Evolutionary conservation across 1,140 invertebrate species (phyloP).

Genomic region (Penaeus japonicus): DNA sequence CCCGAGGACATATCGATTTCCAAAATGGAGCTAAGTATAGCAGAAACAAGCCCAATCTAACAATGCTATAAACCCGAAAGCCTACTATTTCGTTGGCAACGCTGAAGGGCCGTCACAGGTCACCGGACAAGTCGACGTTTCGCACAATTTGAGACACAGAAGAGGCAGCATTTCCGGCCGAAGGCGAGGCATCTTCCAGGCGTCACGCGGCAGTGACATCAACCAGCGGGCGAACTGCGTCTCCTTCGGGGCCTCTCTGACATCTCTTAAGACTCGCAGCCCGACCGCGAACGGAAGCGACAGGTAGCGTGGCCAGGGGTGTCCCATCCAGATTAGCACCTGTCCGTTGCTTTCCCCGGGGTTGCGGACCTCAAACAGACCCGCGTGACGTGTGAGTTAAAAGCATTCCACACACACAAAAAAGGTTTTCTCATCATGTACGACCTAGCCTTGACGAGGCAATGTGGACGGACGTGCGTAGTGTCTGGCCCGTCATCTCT

Average conservation of each 20-base stretch:
- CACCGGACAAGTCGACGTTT: slow-evolving; percentile 37
- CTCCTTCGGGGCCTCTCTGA: not conserved
- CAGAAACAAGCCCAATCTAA: too few relatives aligned
- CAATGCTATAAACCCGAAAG: too few relatives aligned
- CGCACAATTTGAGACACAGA: slow-evolving; percentile 42
- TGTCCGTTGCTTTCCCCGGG: not conserved
- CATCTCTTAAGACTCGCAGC: too few relatives aligned
- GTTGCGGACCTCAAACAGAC: too few relatives aligned
- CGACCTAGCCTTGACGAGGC: too few relatives aligned
- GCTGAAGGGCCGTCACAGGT: slow-evolving; percentile 13
- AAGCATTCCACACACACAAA: too few relatives aligned
- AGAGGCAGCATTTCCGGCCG: slow-evolving; percentile 37
- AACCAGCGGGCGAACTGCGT: not conserved
- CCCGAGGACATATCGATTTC: too few relatives aligned
- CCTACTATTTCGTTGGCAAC: not conserved
- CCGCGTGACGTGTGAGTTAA: too few relatives aligned
- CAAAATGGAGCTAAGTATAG: too few relatives aligned
- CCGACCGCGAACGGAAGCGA: not conserved
- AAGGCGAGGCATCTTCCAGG: not conserved
- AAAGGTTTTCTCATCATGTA: too few relatives aligned
- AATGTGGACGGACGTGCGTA: too few relatives aligned
- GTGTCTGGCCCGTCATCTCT: too few relatives aligned
- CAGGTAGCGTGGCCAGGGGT: slow-evolving; percentile 16
- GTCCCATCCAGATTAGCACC: slow-evolving; percentile 33
- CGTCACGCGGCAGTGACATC: not conserved